Conservation (phyloP, 2,888 invertebrate species). For the Orchesellides sinensis region DNA sequence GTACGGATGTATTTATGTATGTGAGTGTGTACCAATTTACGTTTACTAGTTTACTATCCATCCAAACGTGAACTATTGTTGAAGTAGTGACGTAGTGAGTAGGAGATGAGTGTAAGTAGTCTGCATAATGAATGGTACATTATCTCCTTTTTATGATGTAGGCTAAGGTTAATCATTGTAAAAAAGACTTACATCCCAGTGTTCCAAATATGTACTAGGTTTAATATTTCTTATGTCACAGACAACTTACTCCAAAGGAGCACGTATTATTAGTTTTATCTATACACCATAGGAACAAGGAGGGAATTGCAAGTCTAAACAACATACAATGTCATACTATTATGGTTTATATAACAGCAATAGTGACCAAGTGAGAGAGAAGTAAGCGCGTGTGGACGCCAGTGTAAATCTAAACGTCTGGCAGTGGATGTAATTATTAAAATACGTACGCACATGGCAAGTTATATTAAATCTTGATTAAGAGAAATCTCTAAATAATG, state of each 20-base stretch:
- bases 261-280: no score
- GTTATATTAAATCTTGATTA: slow-evolving; percentile 8
- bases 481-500: not conserved
- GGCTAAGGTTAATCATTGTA: slow-evolving; percentile 7
- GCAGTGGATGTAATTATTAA: not conserved
- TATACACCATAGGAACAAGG: no score
- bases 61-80: no score
- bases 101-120: not conserved
- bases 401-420: no score
- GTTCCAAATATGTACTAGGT: not conserved
- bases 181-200: not conserved
- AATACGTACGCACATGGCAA: not conserved
- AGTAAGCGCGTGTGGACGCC: no score
- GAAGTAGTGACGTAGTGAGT: no score
- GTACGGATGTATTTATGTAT: not conserved
- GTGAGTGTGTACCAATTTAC: not conserved
- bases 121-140: not conserved
- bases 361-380: not conserved
- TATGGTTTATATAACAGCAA: not conserved
- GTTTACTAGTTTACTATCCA: not conserved
- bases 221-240: not conserved
- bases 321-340: not conserved
- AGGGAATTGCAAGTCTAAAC: not conserved
- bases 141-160: not conserved
- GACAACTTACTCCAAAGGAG: not conserved